Evolutionary conservation across 2,797 vertebrate genomes (phyloP).

Genomic region (Eremophila alpestris): DNA sequence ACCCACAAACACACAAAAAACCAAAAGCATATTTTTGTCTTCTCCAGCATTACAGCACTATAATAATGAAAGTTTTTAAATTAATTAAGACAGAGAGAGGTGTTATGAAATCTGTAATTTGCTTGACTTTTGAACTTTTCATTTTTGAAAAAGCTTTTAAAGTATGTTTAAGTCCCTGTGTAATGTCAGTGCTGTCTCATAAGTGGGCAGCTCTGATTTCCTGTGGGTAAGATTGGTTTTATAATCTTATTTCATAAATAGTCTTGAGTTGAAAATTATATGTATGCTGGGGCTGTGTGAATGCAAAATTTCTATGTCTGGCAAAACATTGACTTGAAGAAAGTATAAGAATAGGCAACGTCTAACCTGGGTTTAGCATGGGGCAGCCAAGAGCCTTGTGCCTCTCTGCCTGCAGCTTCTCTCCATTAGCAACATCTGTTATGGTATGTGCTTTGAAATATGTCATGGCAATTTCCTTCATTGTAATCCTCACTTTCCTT

Average conservation of each 20-base stretch:
- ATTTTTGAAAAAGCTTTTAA: neutral
- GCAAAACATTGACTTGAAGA: neutral
- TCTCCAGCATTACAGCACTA: neutral
- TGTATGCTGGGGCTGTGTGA: neutral
- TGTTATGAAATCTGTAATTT: neutral
- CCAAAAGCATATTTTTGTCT: neutral
- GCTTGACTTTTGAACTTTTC: neutral
- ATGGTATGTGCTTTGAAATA: neutral
- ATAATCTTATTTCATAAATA: neutral
- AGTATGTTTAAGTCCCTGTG: neutral
- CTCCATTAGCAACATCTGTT: neutral
- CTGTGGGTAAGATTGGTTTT: neutral
- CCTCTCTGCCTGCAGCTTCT: neutral
- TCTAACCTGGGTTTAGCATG: neutral
- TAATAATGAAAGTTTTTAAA: neutral
- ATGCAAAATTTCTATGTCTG: neutral
- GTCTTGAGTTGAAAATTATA: neutral
- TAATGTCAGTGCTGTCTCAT: neutral
- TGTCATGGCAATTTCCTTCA: neutral
- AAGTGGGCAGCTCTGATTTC: neutral
- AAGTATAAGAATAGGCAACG: neutral
- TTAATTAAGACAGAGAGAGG: neutral
- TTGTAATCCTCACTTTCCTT: neutral
- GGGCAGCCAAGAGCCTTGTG: neutral
- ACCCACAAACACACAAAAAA: neutral